Evolutionary conservation across 2,113 vertebrate species (phyloP).

Genomic region (Zingel zingel): DNA sequence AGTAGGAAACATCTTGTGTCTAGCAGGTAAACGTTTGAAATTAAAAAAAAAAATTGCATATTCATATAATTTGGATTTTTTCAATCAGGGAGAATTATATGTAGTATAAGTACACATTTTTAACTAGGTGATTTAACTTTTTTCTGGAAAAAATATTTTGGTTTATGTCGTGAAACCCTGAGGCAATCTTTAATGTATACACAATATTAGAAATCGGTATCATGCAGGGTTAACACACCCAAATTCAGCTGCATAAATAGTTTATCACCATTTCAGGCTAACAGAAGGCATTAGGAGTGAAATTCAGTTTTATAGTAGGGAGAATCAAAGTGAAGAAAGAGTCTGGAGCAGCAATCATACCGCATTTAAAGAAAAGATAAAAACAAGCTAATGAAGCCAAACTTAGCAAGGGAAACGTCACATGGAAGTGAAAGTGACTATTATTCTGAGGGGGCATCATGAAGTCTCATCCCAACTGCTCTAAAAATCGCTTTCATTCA

Average conservation of each 20-base stretch:
- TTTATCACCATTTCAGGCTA: slow-evolving; percentile 35
- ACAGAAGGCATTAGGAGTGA: slow-evolving; percentile 21
- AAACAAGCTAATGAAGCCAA: slow-evolving; percentile 45
- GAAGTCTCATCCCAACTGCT: slow-evolving; percentile 41
- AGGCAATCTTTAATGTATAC: background rate
- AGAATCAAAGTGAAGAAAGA: slow-evolving; percentile 3
- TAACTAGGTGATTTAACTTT: background rate
- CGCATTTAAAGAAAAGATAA: slow-evolving; percentile 45
- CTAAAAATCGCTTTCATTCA: slow-evolving; percentile 57
- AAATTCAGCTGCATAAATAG: slow-evolving; percentile 28
- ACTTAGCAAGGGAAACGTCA: slow-evolving; percentile 24
- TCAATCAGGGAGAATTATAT: background rate
- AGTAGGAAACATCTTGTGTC: no score
- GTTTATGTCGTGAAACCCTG: background rate
- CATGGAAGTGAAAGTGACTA: slow-evolving; percentile 25
- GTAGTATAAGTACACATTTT: background rate
- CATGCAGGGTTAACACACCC: slow-evolving; percentile 21
- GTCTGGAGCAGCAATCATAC: slow-evolving; percentile 57
- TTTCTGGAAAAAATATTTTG: background rate
- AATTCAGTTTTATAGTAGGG: background rate
- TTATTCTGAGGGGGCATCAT: slow-evolving; percentile 48
- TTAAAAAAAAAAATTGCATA: no score
- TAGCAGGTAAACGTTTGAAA: no score
- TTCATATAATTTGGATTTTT: no score
- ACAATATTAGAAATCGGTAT: background rate